Evolutionary conservation across 1,140 invertebrate genomes (phyloP), one percentile per base, ranked within the genome.

Genomic region (Pteromalus puparum): DNA sequence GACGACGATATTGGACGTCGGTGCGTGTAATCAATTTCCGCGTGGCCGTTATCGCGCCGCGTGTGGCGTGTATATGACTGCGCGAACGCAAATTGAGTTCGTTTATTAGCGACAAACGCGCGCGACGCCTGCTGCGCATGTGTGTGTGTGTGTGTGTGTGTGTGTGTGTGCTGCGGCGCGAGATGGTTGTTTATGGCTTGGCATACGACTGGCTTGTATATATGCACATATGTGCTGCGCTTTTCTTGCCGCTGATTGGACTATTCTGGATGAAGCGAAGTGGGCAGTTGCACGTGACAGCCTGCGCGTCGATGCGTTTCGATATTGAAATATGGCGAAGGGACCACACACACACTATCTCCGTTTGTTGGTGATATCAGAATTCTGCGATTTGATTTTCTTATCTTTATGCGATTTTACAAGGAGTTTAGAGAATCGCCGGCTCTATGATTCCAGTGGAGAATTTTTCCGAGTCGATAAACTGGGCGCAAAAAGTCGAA

Each of bases 21-120:
- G 42, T 15, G 65, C 78, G 78, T 48, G 72, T 53, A 82, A 82
- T 82, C 81, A 82, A 82, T 82, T 82, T 82, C 46, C 68, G 42
- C 26, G 79, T 24, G 26, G 68, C 79, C 42, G 79, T 81, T 81
- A 81, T 74, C 81, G 70, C 72, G 65, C 78, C 78, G 76, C 76
- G 30, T 81, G 78, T 67, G 65, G 78, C 67, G 21, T 24, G 67
- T 81, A 70, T 81, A 72, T 46, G 28, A 7, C 38, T 15, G 61
- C 77, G 42, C 21, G 42, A 26, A 73, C 68, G 68, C 81, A 82
- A 82, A 75, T 82, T 82, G 81, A 82, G 48, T 82, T 82, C 81
- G 81, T 82, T 82, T 82, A 82, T 82, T 82, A 75, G 81, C 72
- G 72, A 82, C 81, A 75, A 38, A 61, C 81, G 48, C 24, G 61